These are phyloP conservation scores for Theristus sp. DNA, from an alignment of 2,888 invertebrate genomes.

Conservation along the genomic window DNA sequence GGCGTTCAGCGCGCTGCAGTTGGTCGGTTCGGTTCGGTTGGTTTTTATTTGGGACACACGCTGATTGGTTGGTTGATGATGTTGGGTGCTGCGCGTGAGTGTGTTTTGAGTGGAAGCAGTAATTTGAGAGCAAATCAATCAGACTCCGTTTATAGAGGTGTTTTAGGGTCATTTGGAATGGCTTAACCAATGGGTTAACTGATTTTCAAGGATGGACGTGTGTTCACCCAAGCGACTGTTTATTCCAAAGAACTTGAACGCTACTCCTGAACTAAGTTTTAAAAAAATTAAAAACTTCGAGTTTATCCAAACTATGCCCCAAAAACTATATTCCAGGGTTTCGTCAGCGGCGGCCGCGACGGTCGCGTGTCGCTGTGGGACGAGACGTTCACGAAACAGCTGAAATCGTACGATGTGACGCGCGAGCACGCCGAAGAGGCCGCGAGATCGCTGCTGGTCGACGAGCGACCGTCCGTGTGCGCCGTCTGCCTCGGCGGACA, in stretches of 20 bases:
- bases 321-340: slow-evolving; percentile 29
- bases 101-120: too few species aligned
- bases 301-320: too few species aligned
- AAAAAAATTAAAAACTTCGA: too few species aligned
- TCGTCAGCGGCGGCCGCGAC: slow-evolving; percentile 35
- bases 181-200: too few species aligned
- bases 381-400: slow-evolving; percentile 30
- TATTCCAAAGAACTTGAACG: too few species aligned
- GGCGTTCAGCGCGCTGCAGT: slow-evolving; percentile 32
- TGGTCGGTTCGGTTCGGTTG: slow-evolving; percentile 18
- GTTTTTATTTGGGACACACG: neutral
- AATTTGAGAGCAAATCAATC: too few species aligned
- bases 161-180: too few species aligned
- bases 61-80: neutral
- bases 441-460: neutral
- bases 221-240: too few species aligned
- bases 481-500: neutral
- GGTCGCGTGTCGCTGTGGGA: slow-evolving; percentile 34
- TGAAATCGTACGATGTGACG: slow-evolving; percentile 30
- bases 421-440: neutral
- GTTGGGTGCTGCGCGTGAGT: too few species aligned
- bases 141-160: too few species aligned
- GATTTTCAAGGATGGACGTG: too few species aligned
- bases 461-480: neutral
- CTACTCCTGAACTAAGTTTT: too few species aligned